Conservation (phyloP, 2,888 invertebrate genomes). For the Erebia aethiops region DNA sequence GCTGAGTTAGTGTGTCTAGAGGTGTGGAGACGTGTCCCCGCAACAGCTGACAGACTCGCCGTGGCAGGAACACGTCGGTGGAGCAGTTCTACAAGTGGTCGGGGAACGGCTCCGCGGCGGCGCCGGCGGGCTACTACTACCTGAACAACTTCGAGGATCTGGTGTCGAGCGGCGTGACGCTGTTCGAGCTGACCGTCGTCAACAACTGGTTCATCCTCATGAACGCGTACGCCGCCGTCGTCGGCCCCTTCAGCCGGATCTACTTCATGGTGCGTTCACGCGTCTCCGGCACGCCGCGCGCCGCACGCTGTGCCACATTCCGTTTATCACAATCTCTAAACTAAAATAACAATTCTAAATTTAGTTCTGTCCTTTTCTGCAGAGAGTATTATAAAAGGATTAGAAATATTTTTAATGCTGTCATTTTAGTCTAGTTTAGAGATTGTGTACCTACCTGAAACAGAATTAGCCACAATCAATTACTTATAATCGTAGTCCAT, state of each 20-base stretch:
- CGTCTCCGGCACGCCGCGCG: no score
- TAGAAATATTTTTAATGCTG: no score
- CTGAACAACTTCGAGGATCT: conserved; percentile 93
- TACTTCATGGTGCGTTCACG: conserved; percentile 88
- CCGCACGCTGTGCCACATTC: no score
- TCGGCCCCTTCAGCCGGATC: conserved; percentile 88
- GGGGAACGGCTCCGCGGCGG: conserved; percentile 85
- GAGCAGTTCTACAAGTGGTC: conserved; percentile 91
- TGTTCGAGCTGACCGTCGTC: conserved; percentile 95
- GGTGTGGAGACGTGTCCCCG: no score
- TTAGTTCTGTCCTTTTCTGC: no score
- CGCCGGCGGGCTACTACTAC: conserved; percentile 91
- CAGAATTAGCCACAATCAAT: no score
- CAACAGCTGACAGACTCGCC: background rate
- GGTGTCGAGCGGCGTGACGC: conserved; percentile 89
- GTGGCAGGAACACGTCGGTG: conserved; percentile 89
- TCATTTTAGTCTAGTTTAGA: no score
- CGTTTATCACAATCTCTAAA: no score
- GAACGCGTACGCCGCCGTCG: conserved; percentile 91
- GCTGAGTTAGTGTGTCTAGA: background rate
- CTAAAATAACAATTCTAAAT: no score
- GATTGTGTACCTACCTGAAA: no score
- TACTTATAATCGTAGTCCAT: no score
- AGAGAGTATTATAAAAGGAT: no score
- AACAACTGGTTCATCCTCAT: conserved; percentile 97